Base-by-base conservation (phyloP, 2,113 vertebrate species). In the Gorsachius goisagi region DNA sequence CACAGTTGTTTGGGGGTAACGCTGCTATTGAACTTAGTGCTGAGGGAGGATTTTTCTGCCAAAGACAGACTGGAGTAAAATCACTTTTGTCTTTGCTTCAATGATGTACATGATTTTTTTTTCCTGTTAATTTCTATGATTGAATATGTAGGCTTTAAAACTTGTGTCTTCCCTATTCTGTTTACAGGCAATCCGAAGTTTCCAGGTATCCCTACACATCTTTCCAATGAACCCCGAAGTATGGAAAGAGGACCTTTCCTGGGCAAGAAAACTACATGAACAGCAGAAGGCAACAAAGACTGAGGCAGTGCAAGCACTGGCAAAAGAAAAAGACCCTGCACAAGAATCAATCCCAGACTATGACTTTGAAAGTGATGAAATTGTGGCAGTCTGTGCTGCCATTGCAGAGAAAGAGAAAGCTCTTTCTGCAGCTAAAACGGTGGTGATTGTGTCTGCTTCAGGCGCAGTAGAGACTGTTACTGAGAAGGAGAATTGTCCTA, bases 311-410 rank as follows among this genome's bases (percentile, higher is more conserved):
- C 98, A 98, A 77, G 93, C 97, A 5, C 95, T 98, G n/a, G 75
- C 96, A 7, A 94, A 94, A 53, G 92, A 78, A 19, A 93, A 96
- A 71, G 92, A 97, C 2, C 78, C 97, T 21, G 97, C 96, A 18
- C 98, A 98, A 1, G 99, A 98, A 96, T 97, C 99, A 2, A 96
- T 99, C 71, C 98, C 98, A n/a, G 99, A 99, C 97, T 99, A 99
- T 83, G 99, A 99, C 97, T 99, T 99, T 88, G 99, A 99, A 97
- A 99, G 99, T 6, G 99, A 99, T 23, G 99, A 99, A 97, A 99
- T 99, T 79, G 97, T 99, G 75, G 98, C 98, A 15, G 99, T 99
- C 33, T 99, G 99, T 90, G 98, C 98, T n/a, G 99, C 99, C 6
- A 98, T 99, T 2, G 99, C 99, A 5, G 98, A 99, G 93, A 98